Evolutionary conservation across 2,113 vertebrate species (phyloP).

Genomic region (Bubo scandiacus): DNA sequence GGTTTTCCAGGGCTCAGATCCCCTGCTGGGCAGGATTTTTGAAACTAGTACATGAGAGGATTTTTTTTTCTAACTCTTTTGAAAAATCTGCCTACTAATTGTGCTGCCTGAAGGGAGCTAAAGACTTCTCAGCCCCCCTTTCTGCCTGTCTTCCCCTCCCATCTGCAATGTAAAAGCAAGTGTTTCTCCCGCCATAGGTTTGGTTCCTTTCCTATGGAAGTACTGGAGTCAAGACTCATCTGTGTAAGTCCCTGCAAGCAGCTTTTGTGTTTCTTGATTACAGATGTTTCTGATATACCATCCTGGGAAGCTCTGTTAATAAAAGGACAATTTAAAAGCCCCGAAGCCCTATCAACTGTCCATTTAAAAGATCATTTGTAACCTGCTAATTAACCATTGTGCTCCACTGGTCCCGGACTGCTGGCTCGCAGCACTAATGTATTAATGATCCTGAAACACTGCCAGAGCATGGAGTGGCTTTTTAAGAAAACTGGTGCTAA

Average conservation of each 20-base stretch:
- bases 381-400: slow-evolving; percentile 47
- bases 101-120: slow-evolving; percentile 7
- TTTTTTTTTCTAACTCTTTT: background rate
- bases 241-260: background rate
- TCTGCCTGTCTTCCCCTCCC: background rate
- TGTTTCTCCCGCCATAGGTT: background rate
- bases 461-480: background rate
- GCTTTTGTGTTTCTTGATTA: background rate
- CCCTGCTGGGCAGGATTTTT: slow-evolving; percentile 1
- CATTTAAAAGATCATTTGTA: slow-evolving; percentile 41
- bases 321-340: slow-evolving; percentile 16
- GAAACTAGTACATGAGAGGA: background rate
- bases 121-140: background rate
- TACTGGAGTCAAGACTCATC: background rate
- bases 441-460: background rate
- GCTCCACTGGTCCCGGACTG: background rate
- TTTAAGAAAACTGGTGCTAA: background rate
- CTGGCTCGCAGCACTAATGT: background rate
- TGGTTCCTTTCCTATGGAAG: background rate
- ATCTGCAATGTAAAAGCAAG: background rate
- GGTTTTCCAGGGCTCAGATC: background rate
- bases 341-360: slow-evolving; percentile 2
- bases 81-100: background rate
- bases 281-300: background rate
- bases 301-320: slow-evolving; percentile 23